Base-by-base conservation (phyloP, 2,888 invertebrate species). In the Tenthredo distinguenda region DNA sequence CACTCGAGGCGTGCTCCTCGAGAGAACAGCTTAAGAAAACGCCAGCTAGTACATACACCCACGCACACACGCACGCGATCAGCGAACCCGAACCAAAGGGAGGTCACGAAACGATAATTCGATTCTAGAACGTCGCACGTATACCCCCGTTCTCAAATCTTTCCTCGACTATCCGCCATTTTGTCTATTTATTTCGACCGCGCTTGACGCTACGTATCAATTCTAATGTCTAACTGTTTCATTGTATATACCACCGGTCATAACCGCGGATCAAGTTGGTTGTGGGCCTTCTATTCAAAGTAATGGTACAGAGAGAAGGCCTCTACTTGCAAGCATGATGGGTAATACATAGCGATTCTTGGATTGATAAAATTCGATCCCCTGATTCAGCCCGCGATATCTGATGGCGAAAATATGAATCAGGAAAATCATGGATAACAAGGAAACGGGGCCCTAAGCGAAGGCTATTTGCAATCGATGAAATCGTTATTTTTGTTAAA, bases 21-120 rank as follows among this genome's bases (percentile, higher is more conserved):
- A 40, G 37, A 40, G 81, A 81, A 86, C 87, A 26, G 26, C 62
- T 58, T n/a, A 62, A 86, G 88, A 86, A 88, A 85, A 88, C 87
- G 88, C 88, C 88, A 88, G 87, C 71, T 68, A 74, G 76, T 76
- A 76, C 26, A 83, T 86, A 87, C 88, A 87, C 86, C 87, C 88
- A 88, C 88, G 88, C 87, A 87, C 86, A 83, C 88, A 87, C 87
- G 76, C 83, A 77, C 77, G 68, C 83, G 83, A 83, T 83, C 83
- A 83, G 68, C 83, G 65, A 68, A 83, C 83, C 83, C 62, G 74
- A 76, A 79, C 79, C 82, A 37, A n/a, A 83, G 83, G 83, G 68
- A 68, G 71, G 68, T 34, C 71, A 65, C 26, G 40, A 68, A 71
- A 31, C 71, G 68, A 68, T 47, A 83, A 71, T 83, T 37, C 50